Base-by-base conservation (phyloP, 2,113 vertebrate genomes). In the Procapra przewalskii region DNA sequence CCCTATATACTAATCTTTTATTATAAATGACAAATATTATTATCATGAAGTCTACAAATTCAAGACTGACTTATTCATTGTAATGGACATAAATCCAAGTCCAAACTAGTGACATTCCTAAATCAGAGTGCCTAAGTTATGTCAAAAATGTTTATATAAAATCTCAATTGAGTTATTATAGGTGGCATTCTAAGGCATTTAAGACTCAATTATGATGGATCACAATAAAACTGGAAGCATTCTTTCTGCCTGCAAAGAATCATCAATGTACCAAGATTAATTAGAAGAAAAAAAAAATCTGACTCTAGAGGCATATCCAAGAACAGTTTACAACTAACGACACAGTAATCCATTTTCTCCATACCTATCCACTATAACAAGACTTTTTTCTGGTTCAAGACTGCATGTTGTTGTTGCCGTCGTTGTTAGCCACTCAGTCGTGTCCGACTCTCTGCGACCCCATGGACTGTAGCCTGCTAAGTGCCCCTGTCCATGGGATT, bases 101-200 rank as follows among this genome's bases (percentile, higher is more conserved):
- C 13, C 3, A 45, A 97, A 54, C 45, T 50, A 84, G 14, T 80
- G 25, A 92, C 52, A 93, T 84, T 85, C 87, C 81, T 93, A 93
- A 77, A 55, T 80, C 43, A 36, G 85, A 90, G 71, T 64, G 16
- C 33, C 88, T 84, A 64, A 59, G 17, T n/a, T 90, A 91, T 1
- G 67, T 84, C 48, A 15, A 77, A 96, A 75, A 60, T 25, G 15
- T 16, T 67, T n/a, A 40, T 6, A 82, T 52, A 75, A 88, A 94
- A 93, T 86, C 85, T 93, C 36, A 88, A 90, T 59, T 93, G 50
- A 77, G 15, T 82, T 94, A 48, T 84, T 94, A 96, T 43, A 94
- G 43, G 81, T 85, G 33, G 43, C 5, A 75, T 67, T 88, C 45
- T 87, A 79, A 75, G 29, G 15, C 59, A 33, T 27, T 96, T 88